Evolutionary conservation across 2,888 invertebrate species (phyloP), one percentile per base, ranked within the genome.

Genomic region (Pandemis cinnamomeana): DNA sequence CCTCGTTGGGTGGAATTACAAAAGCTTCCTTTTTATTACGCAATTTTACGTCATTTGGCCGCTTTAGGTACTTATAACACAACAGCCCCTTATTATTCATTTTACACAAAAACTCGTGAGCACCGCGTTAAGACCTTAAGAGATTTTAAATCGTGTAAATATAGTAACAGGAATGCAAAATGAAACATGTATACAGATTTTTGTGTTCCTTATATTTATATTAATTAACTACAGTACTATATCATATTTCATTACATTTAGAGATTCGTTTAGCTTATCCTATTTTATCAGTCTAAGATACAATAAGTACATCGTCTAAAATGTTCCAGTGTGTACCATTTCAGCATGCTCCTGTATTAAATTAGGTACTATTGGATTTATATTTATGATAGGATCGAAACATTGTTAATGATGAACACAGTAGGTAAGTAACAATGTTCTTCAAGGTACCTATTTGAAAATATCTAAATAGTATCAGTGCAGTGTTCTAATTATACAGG

Each of bases 271-370:
- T 67, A 13, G 11, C 70, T 74, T 67, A 71, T 71, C 36, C 67
- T 74, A 74, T 41, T 67, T 70, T 74, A 74, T 71, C 71, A 71
- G 75, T 71, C 75, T 71, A 71, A 72, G 48, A 70, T 66, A 61
- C 11, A 66, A 51, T 70, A 73, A 27, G 20, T 48, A 63, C 55
- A 41, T 42, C 41, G 48, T 46, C 44, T 44, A 36, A 61, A 36
- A 61, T 5, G 53, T 72, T 41, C 68, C 62, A 61, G 62, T 41
- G 44, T 63, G 41, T 27, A 61, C 61, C 61, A 42, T 41, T 61
- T 41, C 41, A 41, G 41, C 42, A 41, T 27, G 64, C 13, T 20
- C 27, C 58, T 64, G 13, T 48, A 64, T 55, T 36, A 13, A 53
- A 7, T 15, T n/a, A n/a, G 6, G 7, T 20, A 8, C 20, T 20